Evolutionary conservation across 2,797 vertebrate species (phyloP).

Genomic region (Chanos chanos): DNA sequence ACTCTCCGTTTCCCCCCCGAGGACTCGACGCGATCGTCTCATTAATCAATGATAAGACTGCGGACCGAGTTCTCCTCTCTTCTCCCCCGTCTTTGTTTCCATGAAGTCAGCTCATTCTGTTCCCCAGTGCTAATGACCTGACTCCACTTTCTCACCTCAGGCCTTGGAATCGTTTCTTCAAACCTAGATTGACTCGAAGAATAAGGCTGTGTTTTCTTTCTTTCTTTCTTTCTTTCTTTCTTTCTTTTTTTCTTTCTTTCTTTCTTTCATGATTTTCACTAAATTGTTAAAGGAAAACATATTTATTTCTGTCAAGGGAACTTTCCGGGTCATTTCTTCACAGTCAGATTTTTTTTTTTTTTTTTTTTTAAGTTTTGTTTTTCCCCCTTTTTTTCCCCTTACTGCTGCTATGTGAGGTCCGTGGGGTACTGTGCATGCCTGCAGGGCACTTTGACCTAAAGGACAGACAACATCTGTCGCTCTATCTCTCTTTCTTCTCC

Average conservation of each 20-base stretch:
- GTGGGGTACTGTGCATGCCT: constrained; percentile 65
- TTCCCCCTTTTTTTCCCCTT: constrained; percentile 47
- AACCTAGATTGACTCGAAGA: background rate
- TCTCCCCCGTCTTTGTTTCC: constrained; percentile 37
- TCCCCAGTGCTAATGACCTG: constrained; percentile 29
- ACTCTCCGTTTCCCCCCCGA: constrained; percentile 56
- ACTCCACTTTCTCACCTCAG: background rate
- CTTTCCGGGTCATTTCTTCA: too few relatives aligned
- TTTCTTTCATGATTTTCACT: background rate
- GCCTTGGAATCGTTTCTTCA: background rate
- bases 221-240: too few relatives aligned
- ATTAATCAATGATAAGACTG: constrained; percentile 77
- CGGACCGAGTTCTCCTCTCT: constrained; percentile 42
- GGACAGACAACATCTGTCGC: constrained; percentile 74
- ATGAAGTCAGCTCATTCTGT: constrained; percentile 28
- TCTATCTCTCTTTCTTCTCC: constrained; percentile 59
- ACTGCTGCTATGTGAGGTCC: constrained; percentile 58
- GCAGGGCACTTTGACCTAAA: constrained; percentile 72
- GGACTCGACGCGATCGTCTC: constrained; percentile 58
- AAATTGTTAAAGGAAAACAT: too few relatives aligned
- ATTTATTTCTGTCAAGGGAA: too few relatives aligned
- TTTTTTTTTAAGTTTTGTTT: constrained; percentile 35
- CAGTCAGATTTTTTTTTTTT: too few relatives aligned
- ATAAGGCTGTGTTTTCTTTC: too few relatives aligned
- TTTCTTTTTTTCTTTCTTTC: background rate